These are phyloP conservation scores for Mormyrus proboscirostris DNA, from an alignment of 2,797 vertebrate species.

Conservation along the genomic window DNA sequence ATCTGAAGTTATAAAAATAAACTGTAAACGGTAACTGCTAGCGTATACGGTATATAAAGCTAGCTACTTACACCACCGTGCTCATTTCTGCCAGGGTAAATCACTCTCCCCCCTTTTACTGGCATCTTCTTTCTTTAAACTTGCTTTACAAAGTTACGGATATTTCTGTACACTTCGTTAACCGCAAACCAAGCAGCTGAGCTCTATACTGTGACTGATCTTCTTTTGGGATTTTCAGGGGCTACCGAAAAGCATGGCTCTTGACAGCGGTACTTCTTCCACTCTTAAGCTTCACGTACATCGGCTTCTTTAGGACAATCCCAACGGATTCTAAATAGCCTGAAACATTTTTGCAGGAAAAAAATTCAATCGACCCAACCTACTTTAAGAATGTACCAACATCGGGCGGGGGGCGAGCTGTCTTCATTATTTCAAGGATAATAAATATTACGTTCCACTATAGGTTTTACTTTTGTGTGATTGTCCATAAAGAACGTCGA, in stretches of 20 bases:
- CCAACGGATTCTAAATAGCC: slow-evolving; percentile 7
- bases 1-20: background rate
- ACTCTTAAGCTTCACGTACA: background rate
- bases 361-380: slow-evolving; percentile 39
- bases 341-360: slow-evolving; percentile 39
- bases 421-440: background rate
- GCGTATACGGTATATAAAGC: background rate
- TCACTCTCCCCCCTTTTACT: slow-evolving; percentile 57
- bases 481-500: background rate
- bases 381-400: slow-evolving; percentile 39
- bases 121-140: slow-evolving; percentile 49
- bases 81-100: slow-evolving; percentile 48
- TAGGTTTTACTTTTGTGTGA: background rate
- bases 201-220: background rate
- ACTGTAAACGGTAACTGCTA: background rate
- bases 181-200: slow-evolving; percentile 15
- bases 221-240: background rate
- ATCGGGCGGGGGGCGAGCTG: background rate
- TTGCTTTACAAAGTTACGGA: slow-evolving; percentile 20
- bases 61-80: slow-evolving; percentile 53
- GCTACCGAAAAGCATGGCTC: slow-evolving; percentile 34
- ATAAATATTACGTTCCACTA: background rate
- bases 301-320: background rate
- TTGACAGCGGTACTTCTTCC: slow-evolving; percentile 21
- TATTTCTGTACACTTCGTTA: background rate